Conservation (phyloP, 1,140 invertebrate genomes). For the Dufourea novaeangliae region DNA sequence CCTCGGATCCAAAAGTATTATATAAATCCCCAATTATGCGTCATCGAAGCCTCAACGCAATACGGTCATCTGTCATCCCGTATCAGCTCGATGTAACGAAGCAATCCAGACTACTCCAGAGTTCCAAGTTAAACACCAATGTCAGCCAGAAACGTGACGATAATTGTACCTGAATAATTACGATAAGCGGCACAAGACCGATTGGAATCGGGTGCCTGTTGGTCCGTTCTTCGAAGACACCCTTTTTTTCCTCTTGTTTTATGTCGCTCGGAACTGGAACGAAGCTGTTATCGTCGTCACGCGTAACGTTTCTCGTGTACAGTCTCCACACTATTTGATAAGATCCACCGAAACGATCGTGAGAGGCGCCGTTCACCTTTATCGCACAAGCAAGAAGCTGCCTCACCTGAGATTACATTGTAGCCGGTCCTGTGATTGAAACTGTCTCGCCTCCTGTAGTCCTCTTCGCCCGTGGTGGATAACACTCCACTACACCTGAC, state of each 20-base stretch:
- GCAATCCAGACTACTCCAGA: constrained; percentile 3
- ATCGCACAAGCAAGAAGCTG: constrained; percentile 65
- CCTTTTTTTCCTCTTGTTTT: neutral
- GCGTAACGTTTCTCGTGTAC: constrained; percentile 20
- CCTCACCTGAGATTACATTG: constrained; percentile 23
- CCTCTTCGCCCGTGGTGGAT: neutral
- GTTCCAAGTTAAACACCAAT: neutral
- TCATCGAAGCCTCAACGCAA: neutral
- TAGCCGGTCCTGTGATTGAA: neutral
- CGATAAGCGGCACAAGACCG: neutral
- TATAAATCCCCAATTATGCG: neutral
- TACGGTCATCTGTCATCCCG: neutral
- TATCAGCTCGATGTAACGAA: constrained; percentile 8
- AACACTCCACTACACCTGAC: constrained; percentile 11
- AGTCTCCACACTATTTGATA: constrained; percentile 30
- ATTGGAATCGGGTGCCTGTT: neutral
- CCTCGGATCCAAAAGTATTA: too few relatives aligned
- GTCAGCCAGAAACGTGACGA: constrained; percentile 8
- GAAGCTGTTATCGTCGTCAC: neutral
- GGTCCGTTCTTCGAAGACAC: neutral
- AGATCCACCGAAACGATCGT: constrained; percentile 1
- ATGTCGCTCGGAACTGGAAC: neutral
- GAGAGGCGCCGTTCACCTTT: constrained; percentile 45
- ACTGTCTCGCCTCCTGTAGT: neutral
- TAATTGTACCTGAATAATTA: constrained; percentile 16